Percentiles rank a stretch among this genome's conserved stretches.
Evolutionary conservation across 2,888 invertebrate species (phyloP).

Genomic region (Trissolcus japonicus): DNA sequence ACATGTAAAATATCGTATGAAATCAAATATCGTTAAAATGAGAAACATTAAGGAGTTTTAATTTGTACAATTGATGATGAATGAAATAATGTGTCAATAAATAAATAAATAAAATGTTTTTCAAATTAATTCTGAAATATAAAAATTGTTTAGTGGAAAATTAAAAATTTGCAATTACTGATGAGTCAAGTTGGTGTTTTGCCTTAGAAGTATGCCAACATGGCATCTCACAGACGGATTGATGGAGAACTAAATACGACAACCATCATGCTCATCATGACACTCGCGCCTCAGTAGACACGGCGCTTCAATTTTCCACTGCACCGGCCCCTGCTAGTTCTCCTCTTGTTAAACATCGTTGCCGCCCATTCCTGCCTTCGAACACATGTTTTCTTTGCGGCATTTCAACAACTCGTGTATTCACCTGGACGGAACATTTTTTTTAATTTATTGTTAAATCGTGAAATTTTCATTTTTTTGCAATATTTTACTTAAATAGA

Average conservation of each 20-base stretch:
- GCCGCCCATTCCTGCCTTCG: constrained; percentile 67
- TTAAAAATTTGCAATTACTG: constrained; percentile 60
- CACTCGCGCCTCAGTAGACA: constrained; percentile 75
- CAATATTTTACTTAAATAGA: not conserved
- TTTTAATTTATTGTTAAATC: not conserved
- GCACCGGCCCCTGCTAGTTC: constrained; percentile 63
- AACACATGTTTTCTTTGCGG: not conserved
- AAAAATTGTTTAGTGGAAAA: constrained; percentile 30
- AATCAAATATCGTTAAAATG: no score
- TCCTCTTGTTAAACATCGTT: constrained; percentile 64
- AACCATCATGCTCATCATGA: constrained; percentile 72
- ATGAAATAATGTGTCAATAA: no score
- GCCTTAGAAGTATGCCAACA: constrained; percentile 80
- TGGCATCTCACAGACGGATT: constrained; percentile 82
- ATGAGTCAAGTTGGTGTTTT: constrained; percentile 79
- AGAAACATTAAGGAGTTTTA: no score
- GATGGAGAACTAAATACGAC: constrained; percentile 77
- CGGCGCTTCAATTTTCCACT: constrained; percentile 56
- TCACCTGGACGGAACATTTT: not conserved
- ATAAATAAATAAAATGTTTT: no score
- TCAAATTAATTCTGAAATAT: no score
- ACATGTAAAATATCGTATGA: no score
- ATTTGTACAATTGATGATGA: no score
- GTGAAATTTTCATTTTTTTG: not conserved
- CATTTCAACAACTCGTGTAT: not conserved